phyloP scores from a whole-genome alignment of 2,888 invertebrate genomes.

The Athetis lepigone region DNA sequence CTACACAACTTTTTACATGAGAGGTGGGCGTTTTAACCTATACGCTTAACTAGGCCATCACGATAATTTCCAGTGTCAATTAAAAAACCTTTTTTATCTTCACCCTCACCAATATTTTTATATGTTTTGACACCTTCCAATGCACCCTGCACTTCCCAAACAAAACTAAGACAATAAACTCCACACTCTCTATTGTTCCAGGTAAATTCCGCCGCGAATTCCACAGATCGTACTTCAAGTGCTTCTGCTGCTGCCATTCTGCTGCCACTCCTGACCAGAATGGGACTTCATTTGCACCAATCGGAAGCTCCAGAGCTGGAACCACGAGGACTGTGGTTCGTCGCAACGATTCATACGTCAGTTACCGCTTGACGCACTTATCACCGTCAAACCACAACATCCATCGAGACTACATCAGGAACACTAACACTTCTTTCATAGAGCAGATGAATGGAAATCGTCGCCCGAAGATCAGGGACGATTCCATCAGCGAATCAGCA shows the following conservation, averaged over 20 bases:
- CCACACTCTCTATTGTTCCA: slow-evolving; percentile 84
- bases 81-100: not conserved
- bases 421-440: slow-evolving; percentile 87
- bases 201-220: slow-evolving; percentile 94
- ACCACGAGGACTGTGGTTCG: slow-evolving; percentile 85
- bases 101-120: slow-evolving; percentile 1
- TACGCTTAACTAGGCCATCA: too few relatives aligned
- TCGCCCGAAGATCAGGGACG: slow-evolving; percentile 80
- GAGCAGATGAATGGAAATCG: slow-evolving; percentile 85
- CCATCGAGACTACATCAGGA: slow-evolving; percentile 82
- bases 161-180: slow-evolving; percentile 35
- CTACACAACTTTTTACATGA: too few relatives aligned
- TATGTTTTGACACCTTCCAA: not conserved
- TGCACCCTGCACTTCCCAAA: slow-evolving; percentile 30
- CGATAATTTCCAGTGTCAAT: too few relatives aligned
- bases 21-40: too few relatives aligned
- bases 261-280: slow-evolving; percentile 78
- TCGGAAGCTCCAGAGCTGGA: slow-evolving; percentile 85
- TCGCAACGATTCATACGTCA: slow-evolving; percentile 87
- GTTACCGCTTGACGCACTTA: slow-evolving; percentile 85
- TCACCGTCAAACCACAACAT: slow-evolving; percentile 88
- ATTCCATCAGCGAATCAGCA: slow-evolving; percentile 84
- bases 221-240: slow-evolving; percentile 92
- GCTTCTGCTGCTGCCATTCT: slow-evolving; percentile 86
- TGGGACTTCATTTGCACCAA: slow-evolving; percentile 85